Conservation (phyloP, 2,113 vertebrate species). For the Machaerirhynchus nigripectus region DNA sequence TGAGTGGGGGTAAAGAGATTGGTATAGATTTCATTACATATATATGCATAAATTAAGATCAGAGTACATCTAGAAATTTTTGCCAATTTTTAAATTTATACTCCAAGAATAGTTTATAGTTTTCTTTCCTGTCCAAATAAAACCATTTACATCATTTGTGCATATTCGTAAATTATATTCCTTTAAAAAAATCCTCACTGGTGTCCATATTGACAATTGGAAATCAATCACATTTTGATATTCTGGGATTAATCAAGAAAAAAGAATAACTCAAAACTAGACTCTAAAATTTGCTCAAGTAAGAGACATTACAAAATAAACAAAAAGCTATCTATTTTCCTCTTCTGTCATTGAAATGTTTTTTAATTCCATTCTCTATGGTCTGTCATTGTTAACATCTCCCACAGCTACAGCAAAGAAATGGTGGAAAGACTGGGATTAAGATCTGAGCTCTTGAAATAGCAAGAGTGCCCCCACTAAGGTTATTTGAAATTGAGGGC, state of each 20-base stretch:
- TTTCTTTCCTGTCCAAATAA: not conserved
- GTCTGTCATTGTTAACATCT: not conserved
- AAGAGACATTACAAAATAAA: not conserved
- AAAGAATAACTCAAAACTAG: not conserved
- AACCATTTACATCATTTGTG: not conserved
- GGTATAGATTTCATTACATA: not conserved
- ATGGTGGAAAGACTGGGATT: not conserved
- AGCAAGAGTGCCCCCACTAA: not conserved
- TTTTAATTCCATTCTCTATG: not conserved
- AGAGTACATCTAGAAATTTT: not conserved
- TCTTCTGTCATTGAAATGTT: not conserved
- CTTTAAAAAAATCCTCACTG: not conserved
- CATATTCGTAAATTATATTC: not conserved
- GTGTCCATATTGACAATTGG: accelerated
- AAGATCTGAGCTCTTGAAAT: not conserved
- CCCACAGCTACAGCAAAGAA: not conserved
- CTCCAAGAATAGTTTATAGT: not conserved
- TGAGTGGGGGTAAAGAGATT: not conserved
- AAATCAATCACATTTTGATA: not conserved
- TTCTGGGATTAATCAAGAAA: not conserved
- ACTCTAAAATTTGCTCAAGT: not conserved
- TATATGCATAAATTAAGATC: not conserved
- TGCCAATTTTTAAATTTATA: not conserved
- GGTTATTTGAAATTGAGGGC: not conserved
- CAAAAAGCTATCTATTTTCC: not conserved